A percentile compares a stretch with the other conserved stretches of the same genome.
phyloP scores from a whole-genome alignment of 92 coral and sea anemone species.

The Meandrina meandrites region DNA sequence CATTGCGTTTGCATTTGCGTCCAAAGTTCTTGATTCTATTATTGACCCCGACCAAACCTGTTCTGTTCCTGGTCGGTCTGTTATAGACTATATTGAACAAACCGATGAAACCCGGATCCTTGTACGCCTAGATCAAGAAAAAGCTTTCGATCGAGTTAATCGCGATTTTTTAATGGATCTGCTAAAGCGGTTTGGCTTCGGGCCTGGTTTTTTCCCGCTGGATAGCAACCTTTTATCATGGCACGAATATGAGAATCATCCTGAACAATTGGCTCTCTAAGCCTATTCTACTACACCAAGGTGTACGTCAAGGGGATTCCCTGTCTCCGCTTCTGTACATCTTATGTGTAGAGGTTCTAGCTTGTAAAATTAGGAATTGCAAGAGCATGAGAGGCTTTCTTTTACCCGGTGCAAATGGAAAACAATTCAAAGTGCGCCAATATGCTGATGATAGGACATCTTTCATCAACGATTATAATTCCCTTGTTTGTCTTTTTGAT shows the following conservation, averaged over 20 bases:
- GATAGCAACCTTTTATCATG: background rate
- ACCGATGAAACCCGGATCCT: slow-evolving; percentile 2
- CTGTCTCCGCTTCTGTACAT: slow-evolving; percentile 52
- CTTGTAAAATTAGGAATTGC: background rate
- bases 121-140: slow-evolving; percentile 34
- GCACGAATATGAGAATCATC: background rate
- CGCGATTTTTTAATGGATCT: background rate
- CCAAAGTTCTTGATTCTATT: slow-evolving; percentile 27
- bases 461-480: background rate
- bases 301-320: slow-evolving; percentile 29
- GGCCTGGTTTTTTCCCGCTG: background rate
- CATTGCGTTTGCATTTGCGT: slow-evolving; percentile 14
- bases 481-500: too few relatives aligned
- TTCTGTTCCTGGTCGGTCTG: slow-evolving; percentile 27
- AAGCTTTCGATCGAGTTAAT: slow-evolving; percentile 51
- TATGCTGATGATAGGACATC: slow-evolving; percentile 16
- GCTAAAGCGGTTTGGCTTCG: background rate
- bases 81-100: background rate
- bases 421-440: background rate
- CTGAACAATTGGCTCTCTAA: background rate
- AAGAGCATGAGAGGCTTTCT: background rate
- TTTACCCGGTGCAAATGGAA: slow-evolving; percentile 24
- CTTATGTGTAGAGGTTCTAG: background rate
- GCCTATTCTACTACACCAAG: background rate
- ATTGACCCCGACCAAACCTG: slow-evolving; percentile 48